Evolutionary conservation across 2,888 invertebrate genomes (phyloP).

Genomic region (Macaria notata): DNA sequence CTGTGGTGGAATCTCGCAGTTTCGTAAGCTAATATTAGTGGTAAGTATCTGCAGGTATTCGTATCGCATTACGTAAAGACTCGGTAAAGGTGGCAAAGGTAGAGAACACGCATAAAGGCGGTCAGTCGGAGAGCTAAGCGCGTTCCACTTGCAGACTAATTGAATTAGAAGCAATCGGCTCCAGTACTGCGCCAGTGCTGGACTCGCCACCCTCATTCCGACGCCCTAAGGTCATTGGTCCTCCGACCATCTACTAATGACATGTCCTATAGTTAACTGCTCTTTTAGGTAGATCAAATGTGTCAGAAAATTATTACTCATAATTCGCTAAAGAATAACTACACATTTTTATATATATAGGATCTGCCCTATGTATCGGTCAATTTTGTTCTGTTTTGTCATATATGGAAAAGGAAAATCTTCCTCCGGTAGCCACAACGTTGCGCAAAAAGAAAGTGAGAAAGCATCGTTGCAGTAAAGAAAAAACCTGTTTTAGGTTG

Average conservation of each 20-base stretch:
- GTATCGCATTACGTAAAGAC: conserved; percentile 37
- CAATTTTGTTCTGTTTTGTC: too few relatives aligned
- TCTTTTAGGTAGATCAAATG: not conserved
- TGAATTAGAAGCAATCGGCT: conserved; percentile 76
- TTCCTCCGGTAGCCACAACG: conserved; percentile 11
- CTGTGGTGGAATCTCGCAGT: conserved; percentile 27
- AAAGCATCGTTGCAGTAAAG: conserved; percentile 35
- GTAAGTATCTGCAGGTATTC: conserved; percentile 6
- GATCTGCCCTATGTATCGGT: too few relatives aligned
- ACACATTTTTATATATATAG: too few relatives aligned
- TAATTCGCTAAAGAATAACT: too few relatives aligned
- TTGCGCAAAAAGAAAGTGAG: conserved; percentile 35
- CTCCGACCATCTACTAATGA: conserved; percentile 28
- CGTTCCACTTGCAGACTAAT: conserved; percentile 74
- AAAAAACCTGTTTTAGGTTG: conserved; percentile 56
- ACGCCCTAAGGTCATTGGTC: conserved; percentile 56
- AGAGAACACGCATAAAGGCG: conserved; percentile 44
- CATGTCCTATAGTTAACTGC: not conserved
- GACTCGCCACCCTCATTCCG: conserved; percentile 45
- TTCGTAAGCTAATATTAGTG: conserved; percentile 41
- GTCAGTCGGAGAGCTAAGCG: conserved; percentile 44
- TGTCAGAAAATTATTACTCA: too few relatives aligned
- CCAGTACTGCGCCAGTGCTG: conserved; percentile 43
- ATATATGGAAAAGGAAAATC: conserved; percentile 21
- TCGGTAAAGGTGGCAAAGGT: conserved; percentile 9